Evolutionary conservation across 2,888 invertebrate species (phyloP), one percentile per base, ranked within the genome.

Genomic region (Lasius platythorax): DNA sequence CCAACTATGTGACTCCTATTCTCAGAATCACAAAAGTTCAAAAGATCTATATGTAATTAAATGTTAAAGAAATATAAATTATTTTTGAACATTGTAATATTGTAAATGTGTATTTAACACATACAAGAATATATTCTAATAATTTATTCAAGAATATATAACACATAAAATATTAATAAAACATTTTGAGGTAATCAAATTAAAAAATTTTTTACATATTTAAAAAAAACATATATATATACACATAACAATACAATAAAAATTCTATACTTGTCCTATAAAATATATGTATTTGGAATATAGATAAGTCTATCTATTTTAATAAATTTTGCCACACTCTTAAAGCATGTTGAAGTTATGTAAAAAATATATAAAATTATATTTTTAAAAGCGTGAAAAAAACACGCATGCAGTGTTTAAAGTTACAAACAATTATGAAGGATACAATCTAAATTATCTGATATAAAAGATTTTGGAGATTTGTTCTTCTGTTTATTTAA

Each of bases 401-500:
- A 15, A 46, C 12, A 43, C 12, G 4, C 4, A 46, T 46, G 18
- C 5, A 50, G 5, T 50, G 5, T 50, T 50, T 50, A 18, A 50
- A 50, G 18, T 18, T 50, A 50, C 50, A 50, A 50, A 50, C 11
- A 67, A 83, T 83, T 72, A 50, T 83, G 95, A 96, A 97, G 96
- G 97, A 97, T 97, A 97, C 98, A 99, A 93, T 98, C 98, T 66
- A 99, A 95, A 0, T 99, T 99, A 96, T 99, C 99, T 87, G 96
- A 96, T 18, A 97, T 95, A 94, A 99, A 98, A 72, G 97, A 96
- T 93, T 97, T 97, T 0, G 97, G 96, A 70, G 95, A 96, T 92
- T 98, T 97, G 89, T 96, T 97, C 93, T 97, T 98, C 64, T 97
- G 96, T 93, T 98, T 98, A 91, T 46, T 43, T 11, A 46, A 46